A percentile compares a stretch with the other conserved stretches of the same genome.
Conservation (phyloP, 2,113 vertebrate genomes). For the Pseudonaja textilis region DNA sequence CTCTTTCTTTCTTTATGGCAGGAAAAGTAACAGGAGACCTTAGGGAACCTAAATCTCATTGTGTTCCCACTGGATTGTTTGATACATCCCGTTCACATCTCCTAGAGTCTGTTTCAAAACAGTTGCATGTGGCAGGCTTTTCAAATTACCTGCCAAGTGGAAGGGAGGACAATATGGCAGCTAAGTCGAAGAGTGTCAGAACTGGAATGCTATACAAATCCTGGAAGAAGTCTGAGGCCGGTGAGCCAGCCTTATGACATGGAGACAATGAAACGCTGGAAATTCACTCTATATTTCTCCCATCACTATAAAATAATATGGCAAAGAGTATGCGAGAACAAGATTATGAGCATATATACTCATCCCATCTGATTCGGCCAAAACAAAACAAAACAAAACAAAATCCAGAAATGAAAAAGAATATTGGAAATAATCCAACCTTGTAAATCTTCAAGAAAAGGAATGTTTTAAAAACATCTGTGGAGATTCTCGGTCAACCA, state of each 20-base stretch:
- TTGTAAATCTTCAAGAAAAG: neutral
- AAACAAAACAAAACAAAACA: neutral
- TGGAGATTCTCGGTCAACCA: no score
- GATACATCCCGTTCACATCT: slow-evolving; percentile 39
- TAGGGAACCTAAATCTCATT: slow-evolving; percentile 9
- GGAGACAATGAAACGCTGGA: slow-evolving; percentile 42
- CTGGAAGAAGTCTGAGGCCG: slow-evolving; percentile 46
- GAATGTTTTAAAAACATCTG: neutral
- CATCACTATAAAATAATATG: slow-evolving; percentile 4
- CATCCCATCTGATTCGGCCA: neutral
- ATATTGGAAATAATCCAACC: neutral
- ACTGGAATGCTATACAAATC: slow-evolving; percentile 5
- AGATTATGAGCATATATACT: neutral
- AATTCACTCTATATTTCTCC: slow-evolving; percentile 16
- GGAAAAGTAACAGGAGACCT: slow-evolving; percentile 33
- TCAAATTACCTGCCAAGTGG: slow-evolving; percentile 62
- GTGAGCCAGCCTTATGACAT: slow-evolving; percentile 22
- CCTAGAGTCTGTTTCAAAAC: slow-evolving; percentile 41
- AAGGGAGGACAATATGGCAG: slow-evolving; percentile 37
- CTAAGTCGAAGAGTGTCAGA: slow-evolving; percentile 38
- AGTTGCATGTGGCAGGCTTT: slow-evolving; percentile 38
- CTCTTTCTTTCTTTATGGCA: neutral
- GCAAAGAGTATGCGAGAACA: neutral
- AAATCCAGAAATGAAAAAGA: neutral
- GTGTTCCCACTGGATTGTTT: slow-evolving; percentile 31